Conservation (phyloP, 2,888 invertebrate genomes). For the Cantharis rustica region DNA sequence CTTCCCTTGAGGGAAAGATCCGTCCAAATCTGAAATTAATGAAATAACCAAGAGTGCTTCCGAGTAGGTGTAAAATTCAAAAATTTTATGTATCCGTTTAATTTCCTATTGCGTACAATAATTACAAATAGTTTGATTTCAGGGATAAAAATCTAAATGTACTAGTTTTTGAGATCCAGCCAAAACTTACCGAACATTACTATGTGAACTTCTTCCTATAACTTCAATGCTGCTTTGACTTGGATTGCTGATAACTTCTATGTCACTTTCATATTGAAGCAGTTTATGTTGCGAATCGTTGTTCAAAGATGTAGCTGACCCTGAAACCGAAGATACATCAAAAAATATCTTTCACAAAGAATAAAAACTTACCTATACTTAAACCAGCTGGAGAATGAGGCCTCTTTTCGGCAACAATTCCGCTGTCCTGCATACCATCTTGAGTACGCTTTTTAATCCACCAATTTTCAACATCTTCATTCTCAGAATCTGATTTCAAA, state of each 20-base stretch:
- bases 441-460: background rate
- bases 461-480: background rate
- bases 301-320: slow-evolving; percentile 37
- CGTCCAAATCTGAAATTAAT: slow-evolving; percentile 14
- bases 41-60: background rate
- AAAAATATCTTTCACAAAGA: background rate
- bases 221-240: slow-evolving; percentile 74
- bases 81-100: background rate
- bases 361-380: slow-evolving; percentile 40
- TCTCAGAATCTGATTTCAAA: slow-evolving; percentile 1
- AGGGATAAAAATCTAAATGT: too few relatives aligned
- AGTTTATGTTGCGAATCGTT: slow-evolving; percentile 12
- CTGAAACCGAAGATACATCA: slow-evolving; percentile 18
- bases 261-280: slow-evolving; percentile 64
- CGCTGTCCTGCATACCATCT: slow-evolving; percentile 40
- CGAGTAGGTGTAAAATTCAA: background rate
- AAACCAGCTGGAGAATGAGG: slow-evolving; percentile 37
- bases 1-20: slow-evolving; percentile 25
- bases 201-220: slow-evolving; percentile 48
- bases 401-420: slow-evolving; percentile 37
- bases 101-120: too few relatives aligned
- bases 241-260: slow-evolving; percentile 72
- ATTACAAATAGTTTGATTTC: too few relatives aligned
- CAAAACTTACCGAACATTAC: background rate
- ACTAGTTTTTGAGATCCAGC: too few relatives aligned